Base-by-base conservation (phyloP, 2,888 invertebrate species). In the Empis stercorea region DNA sequence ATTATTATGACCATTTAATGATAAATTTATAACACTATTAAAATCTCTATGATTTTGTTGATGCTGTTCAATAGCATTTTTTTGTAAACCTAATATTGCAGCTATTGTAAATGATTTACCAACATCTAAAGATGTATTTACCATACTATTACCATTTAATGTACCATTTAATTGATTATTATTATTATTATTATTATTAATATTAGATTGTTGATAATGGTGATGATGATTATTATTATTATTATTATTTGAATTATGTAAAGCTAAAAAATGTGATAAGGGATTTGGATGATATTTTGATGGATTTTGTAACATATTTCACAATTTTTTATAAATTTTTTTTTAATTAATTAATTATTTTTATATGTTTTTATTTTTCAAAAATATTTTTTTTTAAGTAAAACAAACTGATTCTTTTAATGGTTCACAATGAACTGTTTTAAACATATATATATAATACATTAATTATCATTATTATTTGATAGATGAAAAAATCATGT, bases 71-170 rank as follows among this genome's bases (percentile, higher is more conserved):
- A 57, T 57, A 39, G 57, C 58, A 56, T 58, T 63, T 54, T 68
- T 78, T 48, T 82, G 80, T 53, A 87, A 65, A 0, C 88, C 89
- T 57, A 91, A 76, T 59, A 89, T 88, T 52, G 88, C 87, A 53
- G 88, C 89, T 56, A 91, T 91, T 20, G 89, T 89, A 59, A 91
- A 91, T 7, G 87, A 86, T 60, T 84, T 84, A 38, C 80, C 78
- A 49, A 63, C 66, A 56, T 70, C 70, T 54, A 68, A 61, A 52
- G 69, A 62, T 54, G 68, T 63, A 54, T 60, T 63, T 50, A 60
- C 52, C 61, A 15, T 46, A 44, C 43, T 4, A n/a, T 34, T 34
- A 13, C 34, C 13, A 34, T n/a, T 34, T 34, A 34, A 13, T 34
- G n/a, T 34, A 34, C 10, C 27, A 40, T 23, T 40, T 23, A 40